These are phyloP conservation scores for Rhopalosiphum nymphaeae DNA, from an alignment of 2,888 invertebrate species.

Conservation along the genomic window DNA sequence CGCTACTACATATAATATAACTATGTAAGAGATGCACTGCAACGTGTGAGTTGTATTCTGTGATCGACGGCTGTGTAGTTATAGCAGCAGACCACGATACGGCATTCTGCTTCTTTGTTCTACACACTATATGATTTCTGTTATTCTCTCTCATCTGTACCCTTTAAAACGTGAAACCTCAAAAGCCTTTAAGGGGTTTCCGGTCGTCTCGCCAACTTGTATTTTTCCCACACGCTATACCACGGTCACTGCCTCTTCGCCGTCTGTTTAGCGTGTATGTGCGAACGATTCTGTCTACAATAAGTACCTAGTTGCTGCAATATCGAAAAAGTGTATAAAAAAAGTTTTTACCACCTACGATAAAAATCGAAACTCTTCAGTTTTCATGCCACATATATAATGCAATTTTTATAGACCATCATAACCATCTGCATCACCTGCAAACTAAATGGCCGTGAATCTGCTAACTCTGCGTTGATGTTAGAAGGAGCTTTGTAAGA, in stretches of 20 bases:
- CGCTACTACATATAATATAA: background rate
- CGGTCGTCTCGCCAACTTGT: conserved; percentile 14
- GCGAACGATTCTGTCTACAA: background rate
- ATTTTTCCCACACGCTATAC: background rate
- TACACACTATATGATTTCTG: background rate
- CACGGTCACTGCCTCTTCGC: background rate
- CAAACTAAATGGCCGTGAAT: background rate
- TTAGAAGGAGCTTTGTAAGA: background rate
- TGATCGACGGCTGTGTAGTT: background rate
- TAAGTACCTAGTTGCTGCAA: background rate
- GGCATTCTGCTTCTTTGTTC: background rate
- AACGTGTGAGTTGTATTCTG: background rate
- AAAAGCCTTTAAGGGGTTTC: conserved; percentile 43
- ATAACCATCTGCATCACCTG: background rate
- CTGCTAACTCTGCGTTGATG: background rate
- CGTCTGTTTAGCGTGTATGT: background rate
- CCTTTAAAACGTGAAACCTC: conserved; percentile 1
- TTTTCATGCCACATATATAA: background rate
- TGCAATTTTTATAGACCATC: background rate
- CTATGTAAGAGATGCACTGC: background rate
- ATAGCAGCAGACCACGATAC: background rate
- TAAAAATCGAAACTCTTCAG: background rate
- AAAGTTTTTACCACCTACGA: background rate
- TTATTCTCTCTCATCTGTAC: background rate
- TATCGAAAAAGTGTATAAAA: background rate